Base-by-base conservation (phyloP, 2,888 invertebrate genomes). In the Caenorhabditis japonica region DNA sequence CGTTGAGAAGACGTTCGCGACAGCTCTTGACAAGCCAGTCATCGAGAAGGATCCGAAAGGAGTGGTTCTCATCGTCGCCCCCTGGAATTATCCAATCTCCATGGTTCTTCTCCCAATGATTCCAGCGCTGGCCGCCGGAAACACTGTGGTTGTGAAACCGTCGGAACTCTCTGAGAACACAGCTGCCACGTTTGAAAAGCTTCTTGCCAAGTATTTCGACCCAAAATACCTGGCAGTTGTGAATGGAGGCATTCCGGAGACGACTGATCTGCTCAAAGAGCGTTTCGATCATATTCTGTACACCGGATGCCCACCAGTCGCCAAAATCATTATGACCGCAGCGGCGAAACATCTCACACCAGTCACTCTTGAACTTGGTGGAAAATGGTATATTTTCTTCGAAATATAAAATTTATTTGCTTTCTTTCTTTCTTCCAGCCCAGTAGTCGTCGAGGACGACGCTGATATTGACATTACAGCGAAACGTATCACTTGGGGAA, bases 281-380 rank as follows among this genome's bases (percentile, higher is more conserved):
- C 92, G 92, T 87, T 97, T 95, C 88, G 97, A 99, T 90, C 94
- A 95, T 87, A 96, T 99, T 79, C 95, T 97, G 90, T 95, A 93
- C 89, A 99, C 97, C 0, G 97, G 91, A 88, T 88, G 75, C 84
- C 86, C 17, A 93, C 94, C 49, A 62, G 93, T 97, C 15, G 97
- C 95, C 30, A 93, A 92, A 89, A 92, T 95, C 60, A 91, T 99
- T 1, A 93, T 94, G 88, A 91, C 92, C 59, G 95, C 97, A 0
- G 95, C 97, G 1, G 93, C 94, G 76, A 93, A 95, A 88, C 89
- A 93, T 88, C 91, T 99, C 56, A 97, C 97, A 0, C 97, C 97
- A 1, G 93, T 93, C 49, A 95, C 95, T 0, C 89, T 99, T 71
- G 97, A 97, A 89, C 90, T 97, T 62, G 95, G 95, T 41, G 91